A percentile compares a stretch with the other conserved stretches of the same genome.
Evolutionary conservation across 2,888 invertebrate species (phyloP).

Genomic region (Dusona sp.): DNA sequence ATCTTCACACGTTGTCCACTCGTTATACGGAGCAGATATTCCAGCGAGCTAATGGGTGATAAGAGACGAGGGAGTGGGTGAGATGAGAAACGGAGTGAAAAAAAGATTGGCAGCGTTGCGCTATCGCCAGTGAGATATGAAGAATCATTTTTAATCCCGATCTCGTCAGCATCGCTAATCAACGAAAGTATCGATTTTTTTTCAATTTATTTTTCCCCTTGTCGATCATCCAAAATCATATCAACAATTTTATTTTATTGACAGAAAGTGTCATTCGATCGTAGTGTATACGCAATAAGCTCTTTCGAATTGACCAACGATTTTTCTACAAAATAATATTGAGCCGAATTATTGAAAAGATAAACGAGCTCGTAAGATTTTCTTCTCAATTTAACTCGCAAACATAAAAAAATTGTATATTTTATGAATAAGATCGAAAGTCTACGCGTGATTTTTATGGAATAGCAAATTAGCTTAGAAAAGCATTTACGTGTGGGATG

Average conservation of each 20-base stretch:
- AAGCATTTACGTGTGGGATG: slow-evolving; percentile 51
- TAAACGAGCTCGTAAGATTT: too few species aligned
- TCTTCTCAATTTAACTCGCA: not conserved
- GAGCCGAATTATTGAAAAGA: too few species aligned
- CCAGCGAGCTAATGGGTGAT: slow-evolving; percentile 27
- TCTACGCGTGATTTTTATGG: not conserved
- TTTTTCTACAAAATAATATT: not conserved
- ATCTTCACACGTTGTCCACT: slow-evolving; percentile 67
- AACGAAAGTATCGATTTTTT: not conserved
- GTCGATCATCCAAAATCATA: too few species aligned
- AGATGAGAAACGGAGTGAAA: not conserved
- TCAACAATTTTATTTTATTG: too few species aligned
- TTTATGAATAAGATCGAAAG: not conserved
- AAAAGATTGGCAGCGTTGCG: not conserved
- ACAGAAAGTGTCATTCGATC: not conserved
- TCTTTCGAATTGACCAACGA: not conserved
- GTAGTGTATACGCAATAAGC: too few species aligned
- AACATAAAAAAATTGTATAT: too few species aligned
- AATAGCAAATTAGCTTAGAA: slow-evolving; percentile 43
- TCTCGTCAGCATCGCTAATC: not conserved
- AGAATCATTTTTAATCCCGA: slow-evolving; percentile 13
- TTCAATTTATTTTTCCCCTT: not conserved
- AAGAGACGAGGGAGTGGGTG: not conserved
- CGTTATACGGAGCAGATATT: slow-evolving; percentile 39
- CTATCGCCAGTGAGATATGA: slow-evolving; percentile 3